Evolutionary conservation across 1,140 invertebrate species (phyloP).

Genomic region (Dufourea novaeangliae): DNA sequence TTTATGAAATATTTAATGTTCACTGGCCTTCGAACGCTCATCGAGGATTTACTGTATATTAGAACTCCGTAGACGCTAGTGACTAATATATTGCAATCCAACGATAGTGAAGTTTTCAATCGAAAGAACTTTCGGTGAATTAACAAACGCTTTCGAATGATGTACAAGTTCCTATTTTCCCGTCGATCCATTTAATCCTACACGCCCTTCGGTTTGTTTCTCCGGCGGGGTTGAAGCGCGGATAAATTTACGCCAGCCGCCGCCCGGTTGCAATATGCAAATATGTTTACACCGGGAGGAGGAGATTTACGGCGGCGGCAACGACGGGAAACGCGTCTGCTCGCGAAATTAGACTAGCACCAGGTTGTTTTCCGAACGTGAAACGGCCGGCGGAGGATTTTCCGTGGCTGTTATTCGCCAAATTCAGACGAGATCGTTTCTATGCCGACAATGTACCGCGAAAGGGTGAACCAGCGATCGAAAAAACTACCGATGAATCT

Average conservation of each 20-base stretch:
- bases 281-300: slow-evolving; percentile 24
- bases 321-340: neutral
- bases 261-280: neutral
- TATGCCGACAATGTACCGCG: too few species aligned
- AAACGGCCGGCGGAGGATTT: neutral
- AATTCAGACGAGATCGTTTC: neutral
- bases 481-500: neutral
- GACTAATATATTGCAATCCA: too few species aligned
- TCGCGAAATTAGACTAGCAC: neutral
- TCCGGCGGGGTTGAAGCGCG: neutral
- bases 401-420: neutral
- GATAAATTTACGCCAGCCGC: slow-evolving; percentile 23
- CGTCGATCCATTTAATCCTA: neutral
- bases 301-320: slow-evolving; percentile 26
- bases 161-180: too few species aligned
- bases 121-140: too few species aligned
- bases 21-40: too few species aligned
- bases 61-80: too few species aligned
- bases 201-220: neutral
- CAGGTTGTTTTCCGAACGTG: neutral
- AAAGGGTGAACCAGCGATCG: too few species aligned
- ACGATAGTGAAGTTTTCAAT: too few species aligned
- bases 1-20: too few species aligned
- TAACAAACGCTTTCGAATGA: too few species aligned
- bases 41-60: too few species aligned